Base-by-base conservation (phyloP, 1,140 invertebrate species). In the Ips typographus region DNA sequence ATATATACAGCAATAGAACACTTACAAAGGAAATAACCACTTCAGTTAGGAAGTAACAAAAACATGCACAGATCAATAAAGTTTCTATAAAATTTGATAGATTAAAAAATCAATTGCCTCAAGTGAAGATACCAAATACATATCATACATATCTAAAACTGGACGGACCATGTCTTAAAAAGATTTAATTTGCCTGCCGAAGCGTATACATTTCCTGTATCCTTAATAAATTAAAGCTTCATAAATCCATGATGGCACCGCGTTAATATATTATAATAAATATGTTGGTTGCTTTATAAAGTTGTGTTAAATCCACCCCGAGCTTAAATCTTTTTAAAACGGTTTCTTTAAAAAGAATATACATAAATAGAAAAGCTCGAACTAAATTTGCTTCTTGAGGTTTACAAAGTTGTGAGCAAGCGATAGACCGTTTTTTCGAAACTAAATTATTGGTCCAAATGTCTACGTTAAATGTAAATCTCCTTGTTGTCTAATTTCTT, bases 361-460 rank as follows among this genome's bases (percentile, higher is more conserved):
- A 59, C 8, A 59, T 6, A 6, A 37, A 37, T 55, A 42, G 5
- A 7, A 59, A 59, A 40, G 8, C 37, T 42, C 57, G 4, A 40
- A 38, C 38, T n/a, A 56, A 37, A 37, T 56, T 7, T 37, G n/a
- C 53, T 56, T 56, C 4, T 56, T 4, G 38, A 56, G 22, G 2
- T 56, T 40, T 22, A 22, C 22, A 22, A 38, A 56, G 38, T n/a
- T 37, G 53, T 59, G 57, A 59, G 57, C 57, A 59, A 59, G 57
- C 22, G 37, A 56, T 7, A 56, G 22, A 42, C 7, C 40, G 57
- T 8, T 42, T 59, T 22, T 22, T 22, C 22, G 8, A 2, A 58
- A 59, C 40, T 59, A 49, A 62, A 62, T 49, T 51, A 47, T 62
- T 62, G 60, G 60, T 62, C 60, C 60, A 44, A 62, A 47, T 37